phyloP scores from a whole-genome alignment of 92 coral and sea anemone genomes.

The Phenganax subtilis region DNA sequence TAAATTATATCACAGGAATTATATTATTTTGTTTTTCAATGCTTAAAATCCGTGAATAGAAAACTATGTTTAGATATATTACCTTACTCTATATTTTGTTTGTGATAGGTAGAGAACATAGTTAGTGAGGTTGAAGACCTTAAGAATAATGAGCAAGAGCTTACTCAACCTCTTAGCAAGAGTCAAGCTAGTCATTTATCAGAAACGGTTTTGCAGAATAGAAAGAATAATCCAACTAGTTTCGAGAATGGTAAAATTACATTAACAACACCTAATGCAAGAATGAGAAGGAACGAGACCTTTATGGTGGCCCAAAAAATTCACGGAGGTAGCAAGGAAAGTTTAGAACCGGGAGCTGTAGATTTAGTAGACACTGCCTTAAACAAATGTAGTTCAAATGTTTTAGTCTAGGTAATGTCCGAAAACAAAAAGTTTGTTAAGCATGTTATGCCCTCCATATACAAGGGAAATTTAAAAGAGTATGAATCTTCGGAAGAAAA shows the following conservation, averaged over 20 bases:
- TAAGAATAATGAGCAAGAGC: conserved; percentile 13
- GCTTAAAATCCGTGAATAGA: neutral
- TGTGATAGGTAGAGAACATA: conserved; percentile 13
- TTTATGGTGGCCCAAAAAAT: conserved; percentile 19
- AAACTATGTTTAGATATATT: neutral
- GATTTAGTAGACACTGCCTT: conserved; percentile 29
- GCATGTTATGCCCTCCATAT: conserved; percentile 17
- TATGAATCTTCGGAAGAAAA: conserved; percentile 45
- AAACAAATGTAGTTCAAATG: neutral
- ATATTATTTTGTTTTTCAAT: neutral
- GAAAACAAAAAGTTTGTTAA: conserved; percentile 9
- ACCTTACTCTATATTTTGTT: neutral
- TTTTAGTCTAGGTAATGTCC: conserved; percentile 25
- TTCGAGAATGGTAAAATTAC: conserved; percentile 14
- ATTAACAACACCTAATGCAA: neutral
- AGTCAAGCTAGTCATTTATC: conserved; percentile 2
- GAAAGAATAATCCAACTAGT: conserved; percentile 8
- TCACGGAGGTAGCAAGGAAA: conserved; percentile 13
- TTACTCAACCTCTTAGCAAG: neutral
- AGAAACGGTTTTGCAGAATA: conserved; percentile 1
- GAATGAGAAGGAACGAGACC: conserved; percentile 26
- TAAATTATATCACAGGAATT: neutral
- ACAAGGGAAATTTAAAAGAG: neutral
- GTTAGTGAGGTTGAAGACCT: conserved; percentile 2
- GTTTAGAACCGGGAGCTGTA: conserved; percentile 27